Base-by-base conservation (phyloP, 1,140 invertebrate genomes). In the Calliopsis andreniformis region DNA sequence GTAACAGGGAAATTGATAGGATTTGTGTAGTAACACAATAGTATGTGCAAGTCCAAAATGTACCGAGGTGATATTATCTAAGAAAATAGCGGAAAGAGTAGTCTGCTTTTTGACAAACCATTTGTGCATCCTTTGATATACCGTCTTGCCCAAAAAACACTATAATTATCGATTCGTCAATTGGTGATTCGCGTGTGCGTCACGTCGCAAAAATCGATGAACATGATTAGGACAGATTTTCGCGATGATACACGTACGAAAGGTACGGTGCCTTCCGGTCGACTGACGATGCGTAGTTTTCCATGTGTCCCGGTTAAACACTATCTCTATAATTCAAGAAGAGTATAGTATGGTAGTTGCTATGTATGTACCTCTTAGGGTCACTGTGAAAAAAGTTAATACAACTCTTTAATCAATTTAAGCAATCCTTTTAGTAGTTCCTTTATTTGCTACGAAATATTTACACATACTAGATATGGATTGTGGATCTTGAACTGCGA, bases 281-380 rank as follows among this genome's bases (percentile, higher is more conserved):
- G 82, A 88, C 86, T 88, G 83, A 77, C 78, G 82, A 71, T 68
- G 76, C 67, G 72, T 71, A 76, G 72, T 76, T 80, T 86, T 88
- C 84, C 78, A 88, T 83, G 82, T 88, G 84, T 83, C 87, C 81
- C 83, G 59, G 71, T 82, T 63, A 83, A 28, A 14, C 70, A 25
- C 18, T 56, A 28, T 66, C 81, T 76, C 49, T 86, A 88, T 89
- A 88, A 89, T 88, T 89, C 67, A 89, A 23, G 49, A 83, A 61
- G 28, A 55, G 45, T 87, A 82, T 82, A 80, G 75, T 56, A 59
- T 61, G 79, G 49, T 68, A 58, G 67, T 71, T 20, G 23, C n/a
- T 70, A n/a, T n/a, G n/a, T n/a, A n/a, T n/a, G n/a, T n/a, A 32
- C 32, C 16, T 47, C 4, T 58, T 45, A 30, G 10, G 14, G 32